Conservation (phyloP, 2,797 vertebrate genomes). For the Characodon lateralis region DNA sequence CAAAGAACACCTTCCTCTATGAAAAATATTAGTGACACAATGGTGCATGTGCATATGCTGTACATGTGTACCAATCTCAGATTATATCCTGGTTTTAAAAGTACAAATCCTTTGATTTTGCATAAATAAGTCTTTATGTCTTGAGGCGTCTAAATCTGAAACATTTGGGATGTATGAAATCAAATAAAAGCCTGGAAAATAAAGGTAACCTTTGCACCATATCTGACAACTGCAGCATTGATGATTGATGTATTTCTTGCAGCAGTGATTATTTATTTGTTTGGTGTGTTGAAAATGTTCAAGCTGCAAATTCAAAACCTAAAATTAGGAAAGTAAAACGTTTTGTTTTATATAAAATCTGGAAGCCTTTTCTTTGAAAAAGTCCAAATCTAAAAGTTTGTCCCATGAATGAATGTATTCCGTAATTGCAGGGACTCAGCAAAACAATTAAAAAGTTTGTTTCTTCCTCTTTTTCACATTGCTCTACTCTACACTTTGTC, state of each 20-base stretch:
- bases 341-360: neutral
- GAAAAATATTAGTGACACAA: slow-evolving; percentile 13
- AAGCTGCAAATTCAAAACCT: neutral
- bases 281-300: neutral
- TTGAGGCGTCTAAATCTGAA: neutral
- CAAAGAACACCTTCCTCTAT: slow-evolving; percentile 10
- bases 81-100: neutral
- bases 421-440: neutral
- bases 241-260: neutral
- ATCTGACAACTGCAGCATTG: neutral
- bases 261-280: neutral
- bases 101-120: neutral
- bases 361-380: neutral
- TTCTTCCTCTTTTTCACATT: neutral
- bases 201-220: neutral
- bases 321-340: neutral
- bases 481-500: neutral
- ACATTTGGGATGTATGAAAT: neutral
- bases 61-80: neutral
- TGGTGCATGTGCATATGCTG: neutral
- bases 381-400: neutral
- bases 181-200: neutral
- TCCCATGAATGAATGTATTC: neutral
- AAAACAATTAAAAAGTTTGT: too few species aligned
- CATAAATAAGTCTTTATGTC: neutral